Evolutionary conservation across 2,113 vertebrate species (phyloP).

Genomic region (Hippoglossus stenolepis): DNA sequence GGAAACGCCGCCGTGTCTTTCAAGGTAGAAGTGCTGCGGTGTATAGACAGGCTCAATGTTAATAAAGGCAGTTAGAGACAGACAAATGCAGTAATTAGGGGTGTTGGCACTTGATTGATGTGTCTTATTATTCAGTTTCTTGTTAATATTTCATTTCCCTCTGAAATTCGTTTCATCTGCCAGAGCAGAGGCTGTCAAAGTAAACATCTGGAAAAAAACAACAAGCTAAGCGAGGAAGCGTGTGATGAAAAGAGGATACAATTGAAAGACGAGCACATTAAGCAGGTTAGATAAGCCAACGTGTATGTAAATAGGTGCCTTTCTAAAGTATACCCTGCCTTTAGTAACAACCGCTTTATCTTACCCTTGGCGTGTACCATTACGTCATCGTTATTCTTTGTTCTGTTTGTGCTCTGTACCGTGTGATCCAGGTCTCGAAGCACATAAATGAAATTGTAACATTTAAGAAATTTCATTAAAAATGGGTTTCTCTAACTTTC

Average conservation of each 20-base stretch:
- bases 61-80: conserved; percentile 10
- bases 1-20: background rate
- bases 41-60: background rate
- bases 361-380: background rate
- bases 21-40: background rate
- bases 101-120: conserved; percentile 16
- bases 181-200: background rate
- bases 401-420: background rate
- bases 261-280: conserved; percentile 2
- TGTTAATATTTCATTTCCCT: conserved; percentile 26
- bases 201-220: conserved; percentile 2
- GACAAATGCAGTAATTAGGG: conserved; percentile 30
- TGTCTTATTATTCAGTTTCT: conserved; percentile 14
- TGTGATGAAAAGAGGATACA: conserved; percentile 8
- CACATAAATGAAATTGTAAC: background rate
- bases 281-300: background rate
- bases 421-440: background rate
- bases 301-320: background rate
- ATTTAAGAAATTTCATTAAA: conserved; percentile 20
- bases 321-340: background rate
- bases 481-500: conserved; percentile 17
- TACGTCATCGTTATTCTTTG: background rate
- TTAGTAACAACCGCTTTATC: too few species aligned
- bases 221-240: background rate
- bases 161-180: conserved; percentile 11